Evolutionary conservation across 1,140 invertebrate species (phyloP).

Genomic region (Caerostris darwini): DNA sequence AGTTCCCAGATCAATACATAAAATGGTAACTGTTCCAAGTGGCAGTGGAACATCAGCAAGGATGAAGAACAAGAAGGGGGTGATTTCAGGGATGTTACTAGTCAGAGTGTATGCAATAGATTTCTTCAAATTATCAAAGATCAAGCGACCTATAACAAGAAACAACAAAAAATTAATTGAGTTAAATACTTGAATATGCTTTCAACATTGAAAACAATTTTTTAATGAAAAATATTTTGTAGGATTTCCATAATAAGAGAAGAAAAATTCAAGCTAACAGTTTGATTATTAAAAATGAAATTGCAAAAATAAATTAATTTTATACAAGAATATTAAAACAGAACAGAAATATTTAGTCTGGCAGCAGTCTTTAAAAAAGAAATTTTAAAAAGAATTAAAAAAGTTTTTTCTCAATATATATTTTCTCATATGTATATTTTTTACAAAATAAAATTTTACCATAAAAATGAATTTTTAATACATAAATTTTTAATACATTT

Average conservation of each 20-base stretch:
- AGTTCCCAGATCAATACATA: conserved; percentile 99
- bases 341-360: too few relatives aligned
- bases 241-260: not conserved
- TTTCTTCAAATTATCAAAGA: conserved; percentile 99
- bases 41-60: conserved; percentile 97
- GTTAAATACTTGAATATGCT: not conserved
- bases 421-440: too few relatives aligned
- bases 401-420: too few relatives aligned
- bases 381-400: too few relatives aligned
- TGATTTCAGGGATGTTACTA: conserved; percentile 99
- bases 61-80: conserved; percentile 99
- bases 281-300: not conserved
- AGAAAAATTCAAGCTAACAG: not conserved
- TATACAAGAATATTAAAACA: not conserved
- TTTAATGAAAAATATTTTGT: not conserved
- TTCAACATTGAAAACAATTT: too few relatives aligned
- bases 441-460: too few relatives aligned
- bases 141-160: conserved; percentile 87
- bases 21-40: conserved; percentile 98
- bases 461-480: too few relatives aligned
- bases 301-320: not conserved
- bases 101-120: conserved; percentile 99
- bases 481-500: too few relatives aligned
- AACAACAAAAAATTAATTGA: conserved; percentile 74
- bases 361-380: too few relatives aligned